phyloP scores from a whole-genome alignment of 2,797 vertebrate species.

The Muscicapa striata region DNA sequence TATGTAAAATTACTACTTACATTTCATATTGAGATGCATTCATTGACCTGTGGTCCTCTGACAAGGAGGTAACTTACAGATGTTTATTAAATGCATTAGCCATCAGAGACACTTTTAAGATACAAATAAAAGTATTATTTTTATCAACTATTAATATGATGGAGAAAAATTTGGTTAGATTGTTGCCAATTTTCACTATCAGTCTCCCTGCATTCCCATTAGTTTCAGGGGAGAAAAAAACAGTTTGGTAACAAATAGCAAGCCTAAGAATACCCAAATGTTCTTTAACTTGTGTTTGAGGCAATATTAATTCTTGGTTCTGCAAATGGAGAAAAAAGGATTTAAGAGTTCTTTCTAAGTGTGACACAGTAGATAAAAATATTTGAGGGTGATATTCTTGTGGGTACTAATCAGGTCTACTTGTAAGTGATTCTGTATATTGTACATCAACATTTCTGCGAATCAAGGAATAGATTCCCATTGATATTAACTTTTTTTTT shows the following conservation, averaged over 20 bases:
- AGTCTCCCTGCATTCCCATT: not conserved
- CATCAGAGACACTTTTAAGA: not conserved
- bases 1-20: not conserved
- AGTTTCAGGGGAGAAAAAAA: not conserved
- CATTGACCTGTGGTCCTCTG: not conserved
- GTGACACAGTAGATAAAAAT: not conserved
- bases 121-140: not conserved
- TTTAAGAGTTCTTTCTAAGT: not conserved
- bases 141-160: not conserved
- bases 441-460: not conserved
- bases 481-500: not conserved
- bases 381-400: not conserved
- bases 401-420: not conserved
- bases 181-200: not conserved
- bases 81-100: not conserved
- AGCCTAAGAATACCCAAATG: not conserved
- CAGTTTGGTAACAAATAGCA: not conserved
- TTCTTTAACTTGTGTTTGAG: not conserved
- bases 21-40: not conserved
- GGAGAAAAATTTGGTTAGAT: not conserved
- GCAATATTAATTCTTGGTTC: not conserved
- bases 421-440: rapidly evolving
- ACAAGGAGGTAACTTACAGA: not conserved
- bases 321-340: not conserved
- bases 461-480: not conserved